Evolutionary conservation across 2,113 vertebrate genomes (phyloP), one percentile per base, ranked within the genome.

Genomic region (Sinosuthora webbiana): DNA sequence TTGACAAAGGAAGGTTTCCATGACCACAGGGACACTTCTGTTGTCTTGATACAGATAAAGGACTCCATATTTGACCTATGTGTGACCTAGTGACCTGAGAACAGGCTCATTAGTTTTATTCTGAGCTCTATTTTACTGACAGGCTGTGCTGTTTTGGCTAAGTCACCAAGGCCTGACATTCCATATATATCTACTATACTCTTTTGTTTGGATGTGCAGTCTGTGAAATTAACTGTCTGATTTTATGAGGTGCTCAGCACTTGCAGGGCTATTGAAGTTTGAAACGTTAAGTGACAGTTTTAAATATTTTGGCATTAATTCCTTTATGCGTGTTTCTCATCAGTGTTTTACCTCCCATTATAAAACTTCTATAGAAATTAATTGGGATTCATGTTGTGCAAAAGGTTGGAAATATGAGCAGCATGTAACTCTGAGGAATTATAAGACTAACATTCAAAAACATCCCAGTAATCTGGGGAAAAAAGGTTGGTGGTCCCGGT

Each of bases 321-420:
- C 25, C 70, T 89, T 85, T 83, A 63, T 47, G 28, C 50, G 45
- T 94, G 79, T 88, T 97, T 94, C 73, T 63, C 63, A 41, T 85
- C 67, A 77, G 45, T 68, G 15, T 62, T 85, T 91, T 93, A 77
- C 63, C 45, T 70, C 59, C 30, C 39, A 24, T 55, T 57, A 7
- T 71, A 91, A 65, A 49, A 74, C 21, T 76, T 74, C 41, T 37
- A 60, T 52, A 62, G 15, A 62, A 37, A 77, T 88, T 52, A 80
- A 57, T 69, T 11, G 1, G 37, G 13, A 74, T 85, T 83, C 60
- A 31, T 30, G 17, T 85, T 85, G 11, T 85, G 63, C 62, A 91
- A 64, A 81, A 77, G 10, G 11, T 3, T 85, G 49, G 50, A 55
- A 83, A 74, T 21, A 7, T 56, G 21, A 80, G n/a, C 52, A 79